Conservation (phyloP, 2,113 vertebrate species). For the Larimichthys polyactis region DNA sequence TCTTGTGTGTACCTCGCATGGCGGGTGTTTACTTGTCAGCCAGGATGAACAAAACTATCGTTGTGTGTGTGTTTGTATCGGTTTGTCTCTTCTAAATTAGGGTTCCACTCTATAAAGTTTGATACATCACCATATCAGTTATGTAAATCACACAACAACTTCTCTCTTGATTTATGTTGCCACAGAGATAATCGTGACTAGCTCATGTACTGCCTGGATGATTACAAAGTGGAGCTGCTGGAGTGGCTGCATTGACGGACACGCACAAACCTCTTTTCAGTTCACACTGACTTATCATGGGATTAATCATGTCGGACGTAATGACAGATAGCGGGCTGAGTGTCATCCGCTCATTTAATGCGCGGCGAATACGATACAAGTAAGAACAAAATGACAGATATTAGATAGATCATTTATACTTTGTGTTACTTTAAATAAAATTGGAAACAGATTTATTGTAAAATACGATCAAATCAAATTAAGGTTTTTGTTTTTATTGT, state of each 20-base stretch:
- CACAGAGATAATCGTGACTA: constrained; percentile 58
- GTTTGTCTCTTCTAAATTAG: constrained; percentile 45
- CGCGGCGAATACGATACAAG: constrained; percentile 23
- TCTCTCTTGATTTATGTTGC: constrained; percentile 71
- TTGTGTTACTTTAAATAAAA: not conserved
- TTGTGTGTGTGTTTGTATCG: constrained; percentile 18
- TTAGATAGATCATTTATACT: not conserved
- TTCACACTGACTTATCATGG: constrained; percentile 53
- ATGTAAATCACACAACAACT: constrained; percentile 70
- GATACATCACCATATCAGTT: constrained; percentile 70
- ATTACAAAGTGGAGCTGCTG: constrained; percentile 54
- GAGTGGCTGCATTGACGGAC: constrained; percentile 44
- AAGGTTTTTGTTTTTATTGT: not conserved
- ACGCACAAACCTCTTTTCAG: constrained; percentile 30
- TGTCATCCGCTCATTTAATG: constrained; percentile 45
- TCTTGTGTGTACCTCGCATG: constrained; percentile 11
- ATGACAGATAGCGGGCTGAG: constrained; percentile 54
- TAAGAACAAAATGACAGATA: constrained; percentile 5
- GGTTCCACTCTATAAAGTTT: constrained; percentile 70
- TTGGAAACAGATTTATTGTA: not conserved
- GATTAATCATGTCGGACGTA: constrained; percentile 60
- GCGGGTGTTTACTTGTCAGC: constrained; percentile 20
- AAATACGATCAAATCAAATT: not conserved
- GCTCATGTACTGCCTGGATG: constrained; percentile 61
- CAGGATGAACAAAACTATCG: constrained; percentile 12